phyloP scores from a whole-genome alignment of 2,888 invertebrate genomes.

The Atrina japonica region DNA sequence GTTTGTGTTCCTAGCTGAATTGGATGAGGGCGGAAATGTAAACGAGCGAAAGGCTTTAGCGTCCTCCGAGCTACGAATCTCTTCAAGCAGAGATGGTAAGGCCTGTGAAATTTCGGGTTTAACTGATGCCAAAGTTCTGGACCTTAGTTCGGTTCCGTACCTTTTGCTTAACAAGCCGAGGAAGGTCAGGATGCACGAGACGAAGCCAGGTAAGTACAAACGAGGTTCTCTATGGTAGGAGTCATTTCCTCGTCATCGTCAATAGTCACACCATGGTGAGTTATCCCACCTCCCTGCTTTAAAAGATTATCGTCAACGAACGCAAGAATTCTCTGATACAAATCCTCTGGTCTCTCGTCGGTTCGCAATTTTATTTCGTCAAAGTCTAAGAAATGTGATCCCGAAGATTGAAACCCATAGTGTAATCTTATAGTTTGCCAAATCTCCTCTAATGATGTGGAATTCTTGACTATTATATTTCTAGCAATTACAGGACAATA shows the following conservation, averaged over 20 bases:
- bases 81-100: conserved; percentile 9
- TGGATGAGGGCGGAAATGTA: too few relatives aligned
- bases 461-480: conserved; percentile 52
- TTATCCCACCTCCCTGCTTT: not conserved
- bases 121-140: conserved; percentile 16
- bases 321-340: conserved; percentile 5
- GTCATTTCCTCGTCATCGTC: not conserved
- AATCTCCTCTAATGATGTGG: conserved; percentile 41
- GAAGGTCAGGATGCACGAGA: too few relatives aligned
- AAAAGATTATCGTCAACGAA: too few relatives aligned
- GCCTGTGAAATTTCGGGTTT: conserved; percentile 19
- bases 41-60: conserved; percentile 21
- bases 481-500: conserved; percentile 50
- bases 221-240: too few relatives aligned
- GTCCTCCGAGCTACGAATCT: conserved; percentile 5
- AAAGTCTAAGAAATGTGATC: conserved; percentile 48
- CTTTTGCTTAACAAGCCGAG: too few relatives aligned
- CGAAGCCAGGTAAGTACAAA: too few relatives aligned
- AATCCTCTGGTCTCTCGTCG: conserved; percentile 41
- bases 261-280: conserved; percentile 32
- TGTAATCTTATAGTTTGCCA: conserved; percentile 49
- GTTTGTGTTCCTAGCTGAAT: not conserved
- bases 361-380: conserved; percentile 34
- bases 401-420: conserved; percentile 52
- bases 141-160: conserved; percentile 15